These are phyloP conservation scores for Odontothrips loti DNA, from an alignment of 2,888 invertebrate genomes.

Conservation along the genomic window DNA sequence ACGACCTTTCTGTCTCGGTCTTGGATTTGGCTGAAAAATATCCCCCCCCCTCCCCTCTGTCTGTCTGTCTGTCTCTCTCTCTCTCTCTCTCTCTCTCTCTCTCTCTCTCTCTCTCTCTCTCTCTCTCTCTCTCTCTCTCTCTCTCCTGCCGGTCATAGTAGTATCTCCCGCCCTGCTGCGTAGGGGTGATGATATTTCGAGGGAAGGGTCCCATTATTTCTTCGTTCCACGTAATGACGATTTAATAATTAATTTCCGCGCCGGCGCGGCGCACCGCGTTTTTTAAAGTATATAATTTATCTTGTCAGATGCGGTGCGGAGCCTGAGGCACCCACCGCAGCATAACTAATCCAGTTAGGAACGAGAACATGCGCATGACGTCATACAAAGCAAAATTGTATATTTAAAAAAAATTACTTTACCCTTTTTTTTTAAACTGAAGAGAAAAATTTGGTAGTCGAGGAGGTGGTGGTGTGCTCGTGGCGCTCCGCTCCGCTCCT, in stretches of 20 bases:
- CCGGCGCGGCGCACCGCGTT: not conserved
- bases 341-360: too few species aligned
- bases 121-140: not conserved
- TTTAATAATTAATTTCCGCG: not conserved
- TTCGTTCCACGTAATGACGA: not conserved
- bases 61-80: not conserved
- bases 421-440: too few species aligned
- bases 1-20: slow-evolving; percentile 3
- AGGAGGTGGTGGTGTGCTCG: too few species aligned
- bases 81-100: not conserved
- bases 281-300: not conserved
- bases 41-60: not conserved
- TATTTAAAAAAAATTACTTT: too few species aligned
- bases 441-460: too few species aligned
- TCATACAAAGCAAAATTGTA: too few species aligned
- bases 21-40: slow-evolving; percentile 14
- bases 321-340: too few species aligned
- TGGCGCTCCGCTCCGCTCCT: too few species aligned
- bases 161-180: not conserved
- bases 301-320: not conserved
- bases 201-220: not conserved
- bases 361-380: too few species aligned
- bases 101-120: not conserved
- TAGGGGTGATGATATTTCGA: too few species aligned
- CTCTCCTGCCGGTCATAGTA: not conserved